Conservation (phyloP, 1,140 invertebrate species). For the Lasioglossum albipes region DNA sequence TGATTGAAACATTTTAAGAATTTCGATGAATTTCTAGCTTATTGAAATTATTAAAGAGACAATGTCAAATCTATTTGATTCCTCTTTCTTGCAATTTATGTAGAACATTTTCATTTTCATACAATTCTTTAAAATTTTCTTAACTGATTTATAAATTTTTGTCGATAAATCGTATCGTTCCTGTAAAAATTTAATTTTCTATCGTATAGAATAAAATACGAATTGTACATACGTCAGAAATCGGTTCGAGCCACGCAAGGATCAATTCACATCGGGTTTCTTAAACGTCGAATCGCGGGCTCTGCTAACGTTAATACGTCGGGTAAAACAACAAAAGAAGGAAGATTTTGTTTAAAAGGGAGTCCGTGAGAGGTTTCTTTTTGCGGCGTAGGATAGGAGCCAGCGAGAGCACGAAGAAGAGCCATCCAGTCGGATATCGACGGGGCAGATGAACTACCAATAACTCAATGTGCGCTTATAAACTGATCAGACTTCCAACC, state of each 20-base stretch:
- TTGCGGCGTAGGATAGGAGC: slow-evolving; percentile 16
- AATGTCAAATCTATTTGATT: too few relatives aligned
- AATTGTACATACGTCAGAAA: not conserved
- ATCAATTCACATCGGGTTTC: not conserved
- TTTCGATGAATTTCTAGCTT: too few relatives aligned
- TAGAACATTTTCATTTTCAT: too few relatives aligned
- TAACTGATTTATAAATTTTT: too few relatives aligned
- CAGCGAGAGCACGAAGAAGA: slow-evolving; percentile 55
- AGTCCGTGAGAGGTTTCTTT: slow-evolving; percentile 9
- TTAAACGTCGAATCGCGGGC: not conserved
- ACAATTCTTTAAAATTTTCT: too few relatives aligned
- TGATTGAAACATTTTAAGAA: too few relatives aligned
- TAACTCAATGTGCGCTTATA: slow-evolving; percentile 78
- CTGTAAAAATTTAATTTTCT: too few relatives aligned
- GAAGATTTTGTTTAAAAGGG: slow-evolving; percentile 18
- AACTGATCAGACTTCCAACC: slow-evolving; percentile 74
- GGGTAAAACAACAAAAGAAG: slow-evolving; percentile 5
- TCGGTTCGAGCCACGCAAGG: not conserved
- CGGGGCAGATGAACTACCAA: slow-evolving; percentile 76
- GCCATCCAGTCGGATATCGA: slow-evolving; percentile 74
- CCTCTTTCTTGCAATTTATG: too few relatives aligned
- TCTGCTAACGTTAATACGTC: not conserved
- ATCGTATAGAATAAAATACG: too few relatives aligned
- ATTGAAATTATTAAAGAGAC: too few relatives aligned
- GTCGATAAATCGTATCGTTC: too few relatives aligned